Conservation (phyloP, 2,888 invertebrate genomes). For the Lepas anatifera region DNA sequence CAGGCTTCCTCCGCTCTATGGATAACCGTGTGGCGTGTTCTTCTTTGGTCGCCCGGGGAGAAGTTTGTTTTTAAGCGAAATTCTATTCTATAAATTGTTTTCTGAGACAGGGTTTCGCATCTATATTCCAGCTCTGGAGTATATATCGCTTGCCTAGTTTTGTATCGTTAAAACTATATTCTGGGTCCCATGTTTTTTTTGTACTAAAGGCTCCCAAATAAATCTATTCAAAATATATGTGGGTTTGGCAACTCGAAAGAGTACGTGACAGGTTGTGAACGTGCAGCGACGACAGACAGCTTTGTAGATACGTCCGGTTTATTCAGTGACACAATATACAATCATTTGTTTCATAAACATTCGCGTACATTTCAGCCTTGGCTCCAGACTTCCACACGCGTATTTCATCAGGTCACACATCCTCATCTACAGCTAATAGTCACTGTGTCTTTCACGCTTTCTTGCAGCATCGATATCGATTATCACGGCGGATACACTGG, state of each 20-base stretch:
- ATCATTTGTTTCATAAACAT: neutral
- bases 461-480: neutral
- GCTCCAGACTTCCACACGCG: neutral
- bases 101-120: neutral
- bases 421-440: no score
- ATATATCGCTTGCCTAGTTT: slow-evolving; percentile 11
- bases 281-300: no score
- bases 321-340: neutral
- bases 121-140: slow-evolving; percentile 7
- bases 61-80: neutral
- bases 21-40: slow-evolving; percentile 6
- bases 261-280: no score
- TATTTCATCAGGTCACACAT: neutral
- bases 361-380: neutral
- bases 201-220: slow-evolving; percentile 11
- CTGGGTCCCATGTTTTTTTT: slow-evolving; percentile 8
- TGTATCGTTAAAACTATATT: slow-evolving; percentile 4
- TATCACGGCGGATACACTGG: neutral
- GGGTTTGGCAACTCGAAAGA: no score
- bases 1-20: neutral
- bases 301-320: no score
- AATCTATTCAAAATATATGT: neutral
- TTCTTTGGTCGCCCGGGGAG: neutral
- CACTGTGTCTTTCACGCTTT: no score
- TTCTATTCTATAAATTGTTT: neutral